Conservation (phyloP, 1,140 invertebrate species). For the Drosophila bipectinata region DNA sequence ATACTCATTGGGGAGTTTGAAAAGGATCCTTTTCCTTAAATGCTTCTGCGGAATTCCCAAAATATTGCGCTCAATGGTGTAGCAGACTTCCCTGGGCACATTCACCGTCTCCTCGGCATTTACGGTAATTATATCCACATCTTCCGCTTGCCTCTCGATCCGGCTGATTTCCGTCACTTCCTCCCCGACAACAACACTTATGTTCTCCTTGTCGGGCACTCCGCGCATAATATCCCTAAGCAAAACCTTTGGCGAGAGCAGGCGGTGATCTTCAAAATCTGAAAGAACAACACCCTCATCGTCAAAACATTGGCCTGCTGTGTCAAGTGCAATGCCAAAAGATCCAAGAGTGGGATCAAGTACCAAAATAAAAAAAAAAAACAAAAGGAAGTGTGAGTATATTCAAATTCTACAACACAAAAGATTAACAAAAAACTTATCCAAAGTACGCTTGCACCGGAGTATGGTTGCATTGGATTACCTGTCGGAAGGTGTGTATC, state of each 20-base stretch:
- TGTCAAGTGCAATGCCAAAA: conserved; percentile 40
- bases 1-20: conserved; percentile 45
- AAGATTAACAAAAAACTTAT: conserved; percentile 72
- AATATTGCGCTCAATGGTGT: conserved; percentile 37
- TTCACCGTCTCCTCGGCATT: conserved; percentile 38
- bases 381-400: conserved; percentile 55
- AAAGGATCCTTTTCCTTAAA: conserved; percentile 25
- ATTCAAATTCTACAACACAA: conserved; percentile 39
- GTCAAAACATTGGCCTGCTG: conserved; percentile 69
- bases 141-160: conserved; percentile 6
- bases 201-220: conserved; percentile 43
- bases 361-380: conserved; percentile 43
- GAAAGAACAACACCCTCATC: conserved; percentile 78
- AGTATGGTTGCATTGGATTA: conserved; percentile 41
- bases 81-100: conserved; percentile 33
- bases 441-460: conserved; percentile 33
- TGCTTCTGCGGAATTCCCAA: conserved; percentile 26
- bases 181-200: conserved; percentile 41
- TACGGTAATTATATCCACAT: background rate
- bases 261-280: conserved; percentile 61
- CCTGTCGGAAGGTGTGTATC: conserved; percentile 34
- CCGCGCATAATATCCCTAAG: conserved; percentile 51
- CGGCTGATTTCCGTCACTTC: conserved; percentile 37
- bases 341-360: conserved; percentile 40
- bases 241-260: conserved; percentile 54